Conservation (phyloP, 92 coral and sea anemone genomes). For the Zoanthus gigantus region DNA sequence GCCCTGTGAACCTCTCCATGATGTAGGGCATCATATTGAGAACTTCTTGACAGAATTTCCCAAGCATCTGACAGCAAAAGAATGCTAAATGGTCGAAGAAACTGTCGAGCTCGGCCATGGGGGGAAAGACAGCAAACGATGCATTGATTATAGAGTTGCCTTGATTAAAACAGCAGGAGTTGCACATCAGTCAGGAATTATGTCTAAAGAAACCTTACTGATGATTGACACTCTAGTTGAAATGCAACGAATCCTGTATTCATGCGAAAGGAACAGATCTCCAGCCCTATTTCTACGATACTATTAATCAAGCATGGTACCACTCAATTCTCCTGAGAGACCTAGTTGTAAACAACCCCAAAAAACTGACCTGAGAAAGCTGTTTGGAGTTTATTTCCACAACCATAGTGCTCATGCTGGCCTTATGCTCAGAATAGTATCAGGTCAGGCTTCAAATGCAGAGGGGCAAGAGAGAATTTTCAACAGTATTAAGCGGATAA, state of each 20-base stretch:
- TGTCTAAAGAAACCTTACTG: conserved; percentile 44
- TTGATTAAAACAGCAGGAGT: conserved; percentile 55
- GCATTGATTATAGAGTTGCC: conserved; percentile 56
- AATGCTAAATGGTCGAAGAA: conserved; percentile 39
- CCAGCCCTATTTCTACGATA: conserved; percentile 62
- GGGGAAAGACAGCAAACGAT: conserved; percentile 65
- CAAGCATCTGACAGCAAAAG: conserved; percentile 34
- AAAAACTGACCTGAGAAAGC: conserved; percentile 8
- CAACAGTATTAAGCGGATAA: background rate
- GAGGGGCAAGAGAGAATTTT: background rate
- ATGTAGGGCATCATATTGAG: conserved; percentile 54
- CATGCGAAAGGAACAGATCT: conserved; percentile 43
- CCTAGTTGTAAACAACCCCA: conserved; percentile 1
- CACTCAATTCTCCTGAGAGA: conserved; percentile 56
- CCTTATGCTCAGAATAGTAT: conserved; percentile 3
- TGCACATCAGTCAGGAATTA: conserved; percentile 51
- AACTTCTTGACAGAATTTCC: conserved; percentile 58
- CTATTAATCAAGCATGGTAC: conserved; percentile 58
- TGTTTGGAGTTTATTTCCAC: conserved; percentile 2
- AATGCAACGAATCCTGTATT: conserved; percentile 61
- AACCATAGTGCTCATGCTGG: conserved; percentile 4
- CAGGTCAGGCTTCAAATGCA: conserved; percentile 7
- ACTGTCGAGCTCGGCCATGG: conserved; percentile 21
- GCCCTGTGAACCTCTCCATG: no score
- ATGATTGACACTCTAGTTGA: conserved; percentile 65